phyloP scores from a whole-genome alignment of 2,113 vertebrate species.

The Pavo muticus region DNA sequence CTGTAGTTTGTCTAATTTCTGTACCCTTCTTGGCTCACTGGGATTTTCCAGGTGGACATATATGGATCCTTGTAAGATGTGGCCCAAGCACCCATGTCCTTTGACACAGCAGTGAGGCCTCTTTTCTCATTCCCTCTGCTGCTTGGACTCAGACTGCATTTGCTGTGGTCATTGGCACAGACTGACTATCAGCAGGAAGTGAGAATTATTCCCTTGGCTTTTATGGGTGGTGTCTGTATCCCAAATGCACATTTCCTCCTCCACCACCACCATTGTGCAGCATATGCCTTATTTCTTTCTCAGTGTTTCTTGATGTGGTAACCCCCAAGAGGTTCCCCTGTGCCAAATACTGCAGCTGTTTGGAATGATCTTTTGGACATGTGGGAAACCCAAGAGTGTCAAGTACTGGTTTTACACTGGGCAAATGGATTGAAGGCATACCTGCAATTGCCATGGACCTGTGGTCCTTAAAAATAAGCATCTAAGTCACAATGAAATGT shows the following conservation, averaged over 20 bases:
- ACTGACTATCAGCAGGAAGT: not conserved
- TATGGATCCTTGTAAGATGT: not conserved
- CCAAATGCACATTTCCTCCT: not conserved
- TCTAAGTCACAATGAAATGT: not conserved
- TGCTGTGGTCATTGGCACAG: not conserved
- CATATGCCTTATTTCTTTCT: not conserved
- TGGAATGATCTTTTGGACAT: conserved; percentile 5
- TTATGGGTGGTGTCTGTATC: not conserved
- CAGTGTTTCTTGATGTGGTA: conserved; percentile 9
- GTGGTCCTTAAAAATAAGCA: not conserved
- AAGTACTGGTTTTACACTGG: not conserved
- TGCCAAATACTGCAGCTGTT: not conserved
- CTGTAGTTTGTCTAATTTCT: not conserved
- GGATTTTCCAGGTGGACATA: not conserved
- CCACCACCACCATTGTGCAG: not conserved
- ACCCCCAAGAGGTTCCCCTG: not conserved
- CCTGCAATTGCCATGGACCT: not conserved
- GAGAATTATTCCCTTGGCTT: not conserved
- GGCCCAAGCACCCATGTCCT: not conserved
- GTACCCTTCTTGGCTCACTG: not conserved
- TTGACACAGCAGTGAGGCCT: not conserved
- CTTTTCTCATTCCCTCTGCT: not conserved
- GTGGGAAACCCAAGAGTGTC: not conserved
- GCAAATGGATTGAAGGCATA: not conserved
- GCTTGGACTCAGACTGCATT: not conserved